Evolutionary conservation across 1,140 invertebrate genomes (phyloP), one percentile per base, ranked within the genome.

Genomic region (Cyrtorhinus lividipennis): DNA sequence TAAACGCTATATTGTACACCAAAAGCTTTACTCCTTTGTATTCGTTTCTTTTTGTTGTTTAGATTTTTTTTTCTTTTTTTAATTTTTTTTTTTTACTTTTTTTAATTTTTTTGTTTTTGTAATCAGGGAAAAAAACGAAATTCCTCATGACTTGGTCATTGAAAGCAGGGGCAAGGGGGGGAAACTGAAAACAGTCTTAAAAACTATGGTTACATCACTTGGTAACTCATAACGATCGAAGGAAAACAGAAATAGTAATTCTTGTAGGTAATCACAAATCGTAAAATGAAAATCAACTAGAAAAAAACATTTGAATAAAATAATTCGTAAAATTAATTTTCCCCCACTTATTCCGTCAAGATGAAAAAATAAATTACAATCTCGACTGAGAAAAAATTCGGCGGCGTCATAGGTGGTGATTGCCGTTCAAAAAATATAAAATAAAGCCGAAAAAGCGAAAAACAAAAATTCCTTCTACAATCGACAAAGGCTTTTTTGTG

Each of bases 141-240:
- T 12, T 25, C 22, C 22, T 18, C 25, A 59, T 30, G 58, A 59
- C 58, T 59, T 59, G 58, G 58, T 59, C 58, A 24, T 59, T 30
- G n/a, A 26, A 15, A 10, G 38, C 8, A 20, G 48, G 48, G 20
- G 48, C 48, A 5, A 53, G 48, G 48, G n/a, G n/a, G n/a, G n/a
- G 20, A 8, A 59, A 57, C 56, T n/a, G n/a, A 59, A 59, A 59
- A 59, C 58, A 59, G 58, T 59, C 58, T 59, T 59, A 59, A 59
- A 59, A 59, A 59, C 24, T 27, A 27, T 59, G 27, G 58, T 59
- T 59, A 59, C 58, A 18, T 57, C 15, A n/a, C 48, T 56, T 65
- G 13, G 61, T 48, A 20, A 65, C 60, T 2, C 53, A 61, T 56
- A 38, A 65, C 13, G 30, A 22, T 20, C 53, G 62, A 30, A 38